Conservation (phyloP, 2,888 invertebrate genomes). For the Leuctra nigra region DNA sequence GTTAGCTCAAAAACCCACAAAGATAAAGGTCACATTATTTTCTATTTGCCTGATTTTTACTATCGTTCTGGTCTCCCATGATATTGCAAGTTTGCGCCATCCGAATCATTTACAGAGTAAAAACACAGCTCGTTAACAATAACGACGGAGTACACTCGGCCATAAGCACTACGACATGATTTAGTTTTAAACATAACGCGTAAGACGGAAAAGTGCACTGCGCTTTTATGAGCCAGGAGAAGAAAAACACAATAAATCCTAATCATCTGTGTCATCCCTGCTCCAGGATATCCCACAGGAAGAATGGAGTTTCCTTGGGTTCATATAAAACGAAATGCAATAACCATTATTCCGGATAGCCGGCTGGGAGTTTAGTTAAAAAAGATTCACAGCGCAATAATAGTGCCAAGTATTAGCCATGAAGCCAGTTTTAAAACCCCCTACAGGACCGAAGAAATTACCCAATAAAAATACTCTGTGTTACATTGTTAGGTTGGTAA, state of each 20-base stretch:
- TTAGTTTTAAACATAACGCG: slow-evolving; percentile 13
- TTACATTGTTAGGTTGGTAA: neutral
- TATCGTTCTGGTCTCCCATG: no score
- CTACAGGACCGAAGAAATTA: slow-evolving; percentile 13
- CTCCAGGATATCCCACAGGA: neutral
- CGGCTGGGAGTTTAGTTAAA: slow-evolving; percentile 23
- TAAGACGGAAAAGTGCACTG: neutral
- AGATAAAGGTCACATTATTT: no score
- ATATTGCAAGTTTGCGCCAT: no score
- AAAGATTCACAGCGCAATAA: slow-evolving; percentile 26
- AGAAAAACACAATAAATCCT: slow-evolving; percentile 12
- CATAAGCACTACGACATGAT: no score
- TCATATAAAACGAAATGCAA: slow-evolving; percentile 23
- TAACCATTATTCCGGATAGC: slow-evolving; percentile 23
- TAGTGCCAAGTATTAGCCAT: slow-evolving; percentile 19
- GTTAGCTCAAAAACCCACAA: no score
- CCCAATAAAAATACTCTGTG: slow-evolving; percentile 18
- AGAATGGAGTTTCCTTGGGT: neutral
- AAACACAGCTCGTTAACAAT: no score
- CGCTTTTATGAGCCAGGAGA: slow-evolving; percentile 8
- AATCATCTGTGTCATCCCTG: neutral
- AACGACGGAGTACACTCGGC: no score
- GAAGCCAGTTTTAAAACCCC: slow-evolving; percentile 18
- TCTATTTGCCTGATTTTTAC: no score
- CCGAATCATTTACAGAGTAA: no score